Conservation (phyloP, 2,888 invertebrate species). For the Morpho deidamia region DNA sequence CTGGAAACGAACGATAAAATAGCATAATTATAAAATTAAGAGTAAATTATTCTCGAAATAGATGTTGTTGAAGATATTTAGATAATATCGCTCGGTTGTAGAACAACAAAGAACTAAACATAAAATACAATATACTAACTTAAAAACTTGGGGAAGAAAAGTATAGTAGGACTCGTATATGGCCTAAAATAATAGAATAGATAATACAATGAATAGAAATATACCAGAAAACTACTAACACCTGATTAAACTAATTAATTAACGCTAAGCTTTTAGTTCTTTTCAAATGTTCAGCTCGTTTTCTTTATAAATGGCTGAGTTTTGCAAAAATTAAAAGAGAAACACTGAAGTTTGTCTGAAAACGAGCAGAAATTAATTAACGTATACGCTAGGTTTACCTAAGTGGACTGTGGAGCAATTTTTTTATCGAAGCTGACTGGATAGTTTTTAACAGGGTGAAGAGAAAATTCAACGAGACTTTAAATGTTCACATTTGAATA, state of each 20-base stretch:
- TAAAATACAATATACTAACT: too few relatives aligned
- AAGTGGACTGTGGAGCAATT: conserved; percentile 13
- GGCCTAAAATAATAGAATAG: not conserved
- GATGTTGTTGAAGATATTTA: too few relatives aligned
- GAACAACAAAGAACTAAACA: too few relatives aligned
- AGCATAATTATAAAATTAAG: too few relatives aligned
- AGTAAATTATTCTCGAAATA: too few relatives aligned
- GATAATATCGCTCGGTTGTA: too few relatives aligned
- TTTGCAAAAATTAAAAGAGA: conserved; percentile 14
- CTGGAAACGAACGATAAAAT: too few relatives aligned
- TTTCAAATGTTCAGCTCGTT: not conserved
- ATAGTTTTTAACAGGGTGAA: not conserved
- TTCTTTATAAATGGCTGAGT: conserved; percentile 7
- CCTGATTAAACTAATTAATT: not conserved
- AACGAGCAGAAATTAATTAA: conserved; percentile 18
- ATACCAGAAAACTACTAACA: not conserved
- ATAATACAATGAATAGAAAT: too few relatives aligned
- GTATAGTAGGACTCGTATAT: not conserved
- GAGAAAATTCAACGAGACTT: not conserved
- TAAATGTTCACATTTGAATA: not conserved
- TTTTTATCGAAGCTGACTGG: conserved; percentile 1
- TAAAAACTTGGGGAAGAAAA: too few relatives aligned
- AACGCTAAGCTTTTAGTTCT: not conserved
- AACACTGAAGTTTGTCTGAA: conserved; percentile 16
- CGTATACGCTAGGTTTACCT: too few relatives aligned